These are phyloP conservation scores for Masticophis lateralis DNA, from an alignment of 2,797 vertebrate genomes.

Conservation along the genomic window DNA sequence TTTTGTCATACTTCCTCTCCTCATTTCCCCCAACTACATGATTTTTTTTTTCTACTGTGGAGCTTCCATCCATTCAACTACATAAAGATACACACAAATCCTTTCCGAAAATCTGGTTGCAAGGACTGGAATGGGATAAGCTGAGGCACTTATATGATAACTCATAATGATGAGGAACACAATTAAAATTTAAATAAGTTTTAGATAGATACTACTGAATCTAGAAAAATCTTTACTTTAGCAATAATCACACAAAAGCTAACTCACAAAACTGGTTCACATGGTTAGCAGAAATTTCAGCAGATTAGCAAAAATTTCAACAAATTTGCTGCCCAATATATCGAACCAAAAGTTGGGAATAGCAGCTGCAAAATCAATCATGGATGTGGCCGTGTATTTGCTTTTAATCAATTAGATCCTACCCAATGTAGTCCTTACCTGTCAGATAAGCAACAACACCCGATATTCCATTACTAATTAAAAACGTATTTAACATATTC, in stretches of 20 bases:
- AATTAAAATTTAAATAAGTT: constrained; percentile 35
- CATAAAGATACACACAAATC: neutral
- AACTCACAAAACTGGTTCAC: neutral
- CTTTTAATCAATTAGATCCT: constrained; percentile 32
- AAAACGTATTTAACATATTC: constrained; percentile 54
- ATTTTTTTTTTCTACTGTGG: neutral
- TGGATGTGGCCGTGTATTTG: neutral
- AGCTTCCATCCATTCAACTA: neutral
- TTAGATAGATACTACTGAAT: neutral
- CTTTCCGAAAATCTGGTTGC: neutral
- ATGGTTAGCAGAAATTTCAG: neutral
- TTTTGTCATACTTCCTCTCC: neutral
- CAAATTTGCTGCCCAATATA: constrained; percentile 25
- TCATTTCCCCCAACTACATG: neutral
- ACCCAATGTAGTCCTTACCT: constrained; percentile 17
- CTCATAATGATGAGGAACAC: neutral
- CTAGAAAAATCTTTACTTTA: neutral
- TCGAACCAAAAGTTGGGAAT: constrained; percentile 12
- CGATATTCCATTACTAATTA: constrained; percentile 61
- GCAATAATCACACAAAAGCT: neutral
- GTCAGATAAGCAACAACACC: constrained; percentile 44
- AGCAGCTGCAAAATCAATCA: neutral
- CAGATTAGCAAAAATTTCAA: constrained; percentile 1
- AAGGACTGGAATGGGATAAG: neutral
- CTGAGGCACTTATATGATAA: neutral